These are phyloP conservation scores for Dichetophora obliterata DNA, from an alignment of 2,888 invertebrate species.

Conservation along the genomic window DNA sequence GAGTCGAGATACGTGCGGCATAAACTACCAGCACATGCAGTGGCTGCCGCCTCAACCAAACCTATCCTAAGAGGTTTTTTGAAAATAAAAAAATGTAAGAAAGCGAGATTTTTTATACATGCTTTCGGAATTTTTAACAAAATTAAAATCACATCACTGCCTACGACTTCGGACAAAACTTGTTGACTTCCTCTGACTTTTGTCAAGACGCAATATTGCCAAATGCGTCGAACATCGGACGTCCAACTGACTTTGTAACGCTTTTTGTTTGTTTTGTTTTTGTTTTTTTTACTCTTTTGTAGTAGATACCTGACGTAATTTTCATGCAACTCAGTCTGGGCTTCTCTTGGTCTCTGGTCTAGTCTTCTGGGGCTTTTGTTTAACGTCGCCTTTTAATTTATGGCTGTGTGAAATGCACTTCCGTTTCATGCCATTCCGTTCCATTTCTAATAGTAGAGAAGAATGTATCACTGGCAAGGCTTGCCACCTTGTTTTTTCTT, in stretches of 20 bases:
- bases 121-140: no score
- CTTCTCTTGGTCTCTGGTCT: not conserved
- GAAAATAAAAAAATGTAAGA: no score
- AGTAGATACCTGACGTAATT: no score
- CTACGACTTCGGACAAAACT: no score
- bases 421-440: slow-evolving; percentile 18
- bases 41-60: no score
- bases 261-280: not conserved
- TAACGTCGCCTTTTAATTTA: slow-evolving; percentile 1
- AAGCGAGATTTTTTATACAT: no score
- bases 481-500: not conserved
- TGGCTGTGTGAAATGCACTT: slow-evolving; percentile 4
- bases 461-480: not conserved
- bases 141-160: no score
- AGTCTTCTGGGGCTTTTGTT: not conserved
- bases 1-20: no score
- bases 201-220: no score
- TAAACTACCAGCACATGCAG: no score
- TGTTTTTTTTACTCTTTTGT: not conserved
- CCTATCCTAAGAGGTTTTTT: no score
- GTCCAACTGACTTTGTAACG: not conserved
- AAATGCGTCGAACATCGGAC: not conserved
- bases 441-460: not conserved
- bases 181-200: no score
- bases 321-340: not conserved